Conservation (phyloP, 2,888 invertebrate genomes). For the Ischnus inquisitorius region DNA sequence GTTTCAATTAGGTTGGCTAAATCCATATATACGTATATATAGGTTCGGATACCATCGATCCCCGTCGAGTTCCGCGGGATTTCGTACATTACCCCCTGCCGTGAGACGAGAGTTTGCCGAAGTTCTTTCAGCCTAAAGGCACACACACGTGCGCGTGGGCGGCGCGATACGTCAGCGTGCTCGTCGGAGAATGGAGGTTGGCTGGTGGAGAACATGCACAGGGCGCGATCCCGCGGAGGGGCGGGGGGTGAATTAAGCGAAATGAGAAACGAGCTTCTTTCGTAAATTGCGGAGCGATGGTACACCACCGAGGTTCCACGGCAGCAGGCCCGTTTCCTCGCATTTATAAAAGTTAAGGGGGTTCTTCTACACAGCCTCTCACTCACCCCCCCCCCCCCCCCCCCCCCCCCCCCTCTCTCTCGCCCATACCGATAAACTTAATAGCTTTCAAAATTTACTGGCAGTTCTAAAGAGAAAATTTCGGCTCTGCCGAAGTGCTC, state of each 20-base stretch:
- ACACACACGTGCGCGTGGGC: neutral
- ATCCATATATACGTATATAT: neutral
- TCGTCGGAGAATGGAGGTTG: constrained; percentile 1
- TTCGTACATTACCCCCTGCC: constrained; percentile 24
- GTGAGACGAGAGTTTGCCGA: constrained; percentile 50
- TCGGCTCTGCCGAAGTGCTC: constrained; percentile 21
- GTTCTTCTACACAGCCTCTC: constrained; percentile 51
- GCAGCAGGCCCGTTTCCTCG: constrained; percentile 70
- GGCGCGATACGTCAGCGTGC: constrained; percentile 40
- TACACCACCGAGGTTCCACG: constrained; percentile 66
- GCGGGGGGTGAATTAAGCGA: constrained; percentile 75
- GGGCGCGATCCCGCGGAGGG: constrained; percentile 64
- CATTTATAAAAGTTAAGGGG: constrained; percentile 83
- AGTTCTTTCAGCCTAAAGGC: constrained; percentile 51
- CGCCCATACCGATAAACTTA: constrained; percentile 79
- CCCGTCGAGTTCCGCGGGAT: constrained; percentile 40
- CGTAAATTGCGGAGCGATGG: constrained; percentile 78
- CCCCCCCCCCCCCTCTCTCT: constrained; percentile 25
- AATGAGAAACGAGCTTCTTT: constrained; percentile 82
- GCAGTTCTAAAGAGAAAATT: constrained; percentile 62
- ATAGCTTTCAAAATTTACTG: constrained; percentile 82
- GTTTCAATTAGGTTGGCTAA: constrained; percentile 45
- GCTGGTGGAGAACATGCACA: constrained; percentile 41
- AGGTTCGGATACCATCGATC: constrained; percentile 49
- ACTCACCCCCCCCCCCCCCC: constrained; percentile 33